Base-by-base conservation (phyloP, 2,113 vertebrate species). In the Aegotheles bennettii region DNA sequence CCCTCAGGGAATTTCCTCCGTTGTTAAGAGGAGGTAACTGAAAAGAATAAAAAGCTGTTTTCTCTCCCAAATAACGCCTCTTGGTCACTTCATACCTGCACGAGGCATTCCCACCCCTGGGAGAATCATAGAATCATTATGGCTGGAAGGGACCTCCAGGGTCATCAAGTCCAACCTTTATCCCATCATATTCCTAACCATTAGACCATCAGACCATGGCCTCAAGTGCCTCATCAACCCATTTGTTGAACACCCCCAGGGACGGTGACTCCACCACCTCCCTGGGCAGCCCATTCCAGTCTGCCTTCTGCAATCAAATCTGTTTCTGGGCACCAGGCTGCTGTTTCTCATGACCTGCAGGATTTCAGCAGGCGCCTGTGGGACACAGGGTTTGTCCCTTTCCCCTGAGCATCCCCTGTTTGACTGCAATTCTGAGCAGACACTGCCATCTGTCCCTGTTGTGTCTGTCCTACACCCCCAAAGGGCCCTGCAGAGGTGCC, bases 1-100 rank as follows among this genome's bases (percentile, higher is more conserved):
- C 43, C 54, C 35, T 0, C 65, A 9, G 0, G 0, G 18, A 1
- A 2, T 15, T 36, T 29, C 45, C 31, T 16, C 16, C 14, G 0
- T 15, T 19, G 31, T 4, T 33, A 3, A 3, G 25, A 40, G 42
- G 16, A 80, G 67, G 31, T 3, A 18, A 50, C 12, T 21, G 1
- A 24, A 65, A 51, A 19, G 3, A 35, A 23, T 5, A 23, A 14
- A 2, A 3, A 8, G 16, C 48, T 56, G 33, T 9, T 53, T 51
- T 64, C 48, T 20, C 15, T 26, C 38, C 26, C 4, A 65, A 70
- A 45, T 33, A 28, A 64, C 48, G 26, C 1, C 14, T 31, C 31
- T 4, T 29, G 0, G 51, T 50, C 25, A 0, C 31, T 50, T 31
- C 63, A 42, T 42, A 28, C 28, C 29, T 25, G 33, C 53, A 7